These are phyloP conservation scores for Cryptocheilus praepositus DNA, from an alignment of 2,888 invertebrate species.

Conservation along the genomic window DNA sequence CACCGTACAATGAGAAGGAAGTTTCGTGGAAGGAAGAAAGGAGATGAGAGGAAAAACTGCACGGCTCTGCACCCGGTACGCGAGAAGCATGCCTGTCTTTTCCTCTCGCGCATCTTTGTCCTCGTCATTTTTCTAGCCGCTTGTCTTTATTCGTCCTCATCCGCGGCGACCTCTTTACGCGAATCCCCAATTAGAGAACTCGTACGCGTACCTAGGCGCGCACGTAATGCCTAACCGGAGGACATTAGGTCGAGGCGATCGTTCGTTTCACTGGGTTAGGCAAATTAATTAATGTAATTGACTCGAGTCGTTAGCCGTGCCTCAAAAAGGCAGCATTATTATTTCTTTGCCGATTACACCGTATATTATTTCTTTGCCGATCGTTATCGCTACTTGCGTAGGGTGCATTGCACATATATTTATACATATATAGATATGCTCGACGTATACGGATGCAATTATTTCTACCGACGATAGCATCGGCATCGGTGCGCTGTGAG, in stretches of 20 bases:
- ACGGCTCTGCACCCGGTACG: background rate
- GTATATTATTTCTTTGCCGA: constrained; percentile 40
- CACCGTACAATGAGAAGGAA: constrained; percentile 20
- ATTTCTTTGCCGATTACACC: constrained; percentile 40
- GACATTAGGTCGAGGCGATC: constrained; percentile 22
- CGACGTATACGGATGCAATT: constrained; percentile 26
- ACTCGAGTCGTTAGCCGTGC: constrained; percentile 67
- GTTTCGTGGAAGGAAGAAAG: constrained; percentile 24
- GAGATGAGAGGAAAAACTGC: constrained; percentile 14
- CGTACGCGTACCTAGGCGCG: constrained; percentile 38
- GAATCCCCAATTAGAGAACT: constrained; percentile 50
- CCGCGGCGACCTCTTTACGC: constrained; percentile 34
- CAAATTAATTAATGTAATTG: constrained; percentile 73
- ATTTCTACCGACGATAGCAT: constrained; percentile 32
- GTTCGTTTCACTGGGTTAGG: constrained; percentile 64
- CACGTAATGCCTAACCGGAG: constrained; percentile 16
- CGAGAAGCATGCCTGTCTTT: constrained; percentile 16
- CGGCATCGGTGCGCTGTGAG: background rate
- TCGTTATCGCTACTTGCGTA: constrained; percentile 23
- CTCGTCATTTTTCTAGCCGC: constrained; percentile 43
- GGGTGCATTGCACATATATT: constrained; percentile 29
- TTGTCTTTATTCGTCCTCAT: constrained; percentile 24
- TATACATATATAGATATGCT: too few relatives aligned
- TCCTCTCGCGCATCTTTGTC: constrained; percentile 8
- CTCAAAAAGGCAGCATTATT: constrained; percentile 36